These are phyloP conservation scores for Urosaurus nigricauda DNA, from an alignment of 2,797 vertebrate species.

Conservation along the genomic window DNA sequence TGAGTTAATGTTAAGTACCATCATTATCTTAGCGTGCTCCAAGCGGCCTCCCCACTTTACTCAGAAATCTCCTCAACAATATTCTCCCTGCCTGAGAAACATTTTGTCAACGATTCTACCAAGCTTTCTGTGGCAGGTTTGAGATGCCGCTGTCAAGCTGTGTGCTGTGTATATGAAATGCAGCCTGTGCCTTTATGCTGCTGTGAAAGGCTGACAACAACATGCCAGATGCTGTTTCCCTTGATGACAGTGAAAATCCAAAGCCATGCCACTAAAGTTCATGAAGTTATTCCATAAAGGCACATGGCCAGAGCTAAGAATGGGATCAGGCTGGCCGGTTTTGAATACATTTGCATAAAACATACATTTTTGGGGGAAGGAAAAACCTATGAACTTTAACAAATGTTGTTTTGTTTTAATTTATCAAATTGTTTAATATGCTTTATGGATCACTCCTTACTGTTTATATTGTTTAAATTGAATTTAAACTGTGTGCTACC, in stretches of 20 bases:
- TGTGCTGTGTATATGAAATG: background rate
- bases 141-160: background rate
- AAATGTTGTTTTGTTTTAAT: too few relatives aligned
- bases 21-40: conserved; percentile 27
- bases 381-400: too few relatives aligned
- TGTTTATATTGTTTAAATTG: too few relatives aligned
- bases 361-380: background rate
- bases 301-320: background rate
- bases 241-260: background rate
- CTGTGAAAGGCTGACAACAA: background rate
- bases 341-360: background rate
- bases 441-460: too few relatives aligned
- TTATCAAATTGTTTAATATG: too few relatives aligned
- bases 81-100: background rate
- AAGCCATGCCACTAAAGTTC: background rate
- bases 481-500: too few relatives aligned
- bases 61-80: background rate
- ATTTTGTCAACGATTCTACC: background rate
- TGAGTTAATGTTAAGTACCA: background rate
- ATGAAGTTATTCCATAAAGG: background rate
- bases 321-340: background rate
- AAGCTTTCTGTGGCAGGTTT: background rate
- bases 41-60: background rate
- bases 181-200: background rate
- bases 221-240: background rate